phyloP scores from a whole-genome alignment of 2,113 vertebrate genomes.

The Tragelaphus scriptus region DNA sequence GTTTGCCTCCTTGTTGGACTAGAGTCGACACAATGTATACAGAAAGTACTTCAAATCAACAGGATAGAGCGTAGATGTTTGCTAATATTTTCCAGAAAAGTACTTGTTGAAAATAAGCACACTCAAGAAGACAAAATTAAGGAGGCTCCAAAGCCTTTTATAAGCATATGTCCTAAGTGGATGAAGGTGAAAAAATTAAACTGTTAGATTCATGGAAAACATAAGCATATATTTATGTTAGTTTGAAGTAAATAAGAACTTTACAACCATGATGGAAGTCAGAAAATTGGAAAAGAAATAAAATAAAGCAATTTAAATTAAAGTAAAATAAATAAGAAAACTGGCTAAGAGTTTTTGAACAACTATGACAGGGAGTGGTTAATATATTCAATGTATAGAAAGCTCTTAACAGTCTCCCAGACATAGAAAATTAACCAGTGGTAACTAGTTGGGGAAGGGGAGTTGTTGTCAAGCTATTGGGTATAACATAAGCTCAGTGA shows the following conservation, averaged over 20 bases:
- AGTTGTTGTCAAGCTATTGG: neutral
- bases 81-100: neutral
- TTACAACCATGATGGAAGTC: neutral
- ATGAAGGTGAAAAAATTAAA: neutral
- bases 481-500: neutral
- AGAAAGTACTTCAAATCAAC: neutral
- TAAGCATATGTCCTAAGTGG: neutral
- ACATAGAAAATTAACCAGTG: neutral
- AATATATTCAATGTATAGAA: neutral
- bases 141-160: neutral
- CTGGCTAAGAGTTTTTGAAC: neutral
- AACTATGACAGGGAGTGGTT: neutral
- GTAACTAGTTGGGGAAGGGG: neutral
- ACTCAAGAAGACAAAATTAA: neutral
- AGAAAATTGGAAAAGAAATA: neutral
- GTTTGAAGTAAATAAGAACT: neutral
- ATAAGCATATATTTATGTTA: neutral
- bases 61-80: neutral
- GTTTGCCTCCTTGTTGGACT: neutral
- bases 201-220: neutral
- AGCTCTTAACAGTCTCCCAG: neutral
- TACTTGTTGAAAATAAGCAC: neutral
- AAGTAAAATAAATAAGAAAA: neutral
- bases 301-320: neutral
- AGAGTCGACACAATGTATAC: neutral